These are phyloP conservation scores for Zaprionus kolodkinae DNA, from an alignment of 1,140 invertebrate species.

Conservation along the genomic window DNA sequence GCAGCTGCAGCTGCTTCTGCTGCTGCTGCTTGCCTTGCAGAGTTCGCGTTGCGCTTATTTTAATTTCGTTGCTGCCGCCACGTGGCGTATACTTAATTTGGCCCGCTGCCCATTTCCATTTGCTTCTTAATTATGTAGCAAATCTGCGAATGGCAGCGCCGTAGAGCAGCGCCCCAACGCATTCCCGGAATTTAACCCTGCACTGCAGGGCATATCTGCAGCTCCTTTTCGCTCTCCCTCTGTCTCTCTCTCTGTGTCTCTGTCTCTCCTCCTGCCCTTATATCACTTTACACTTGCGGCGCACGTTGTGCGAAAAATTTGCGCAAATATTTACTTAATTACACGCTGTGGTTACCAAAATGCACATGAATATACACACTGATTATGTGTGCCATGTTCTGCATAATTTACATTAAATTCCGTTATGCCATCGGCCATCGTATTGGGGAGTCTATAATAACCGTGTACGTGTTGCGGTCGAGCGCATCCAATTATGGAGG, in stretches of 20 bases:
- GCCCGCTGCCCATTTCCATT: slow-evolving; percentile 27
- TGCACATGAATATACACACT: slow-evolving; percentile 31
- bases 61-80: slow-evolving; percentile 27
- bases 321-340: slow-evolving; percentile 54
- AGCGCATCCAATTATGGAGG: slow-evolving; percentile 7
- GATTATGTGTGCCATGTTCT: slow-evolving; percentile 38
- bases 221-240: background rate
- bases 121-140: slow-evolving; percentile 49
- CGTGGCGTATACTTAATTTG: slow-evolving; percentile 46
- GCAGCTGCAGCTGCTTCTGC: background rate
- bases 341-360: slow-evolving; percentile 43
- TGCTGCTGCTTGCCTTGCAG: slow-evolving; percentile 7
- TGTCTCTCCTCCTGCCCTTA: background rate
- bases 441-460: background rate
- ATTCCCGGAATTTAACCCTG: slow-evolving; percentile 22
- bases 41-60: slow-evolving; percentile 22
- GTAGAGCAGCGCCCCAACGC: slow-evolving; percentile 1
- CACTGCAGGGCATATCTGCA: slow-evolving; percentile 13
- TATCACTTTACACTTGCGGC: slow-evolving; percentile 32
- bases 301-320: slow-evolving; percentile 33
- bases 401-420: slow-evolving; percentile 41
- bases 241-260: background rate
- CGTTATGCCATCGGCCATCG: slow-evolving; percentile 7
- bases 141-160: slow-evolving; percentile 24
- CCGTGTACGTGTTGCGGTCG: slow-evolving; percentile 2